These are phyloP conservation scores for Lepeophtheirus nordmannii DNA, from an alignment of 2,888 invertebrate species.

Conservation along the genomic window DNA sequence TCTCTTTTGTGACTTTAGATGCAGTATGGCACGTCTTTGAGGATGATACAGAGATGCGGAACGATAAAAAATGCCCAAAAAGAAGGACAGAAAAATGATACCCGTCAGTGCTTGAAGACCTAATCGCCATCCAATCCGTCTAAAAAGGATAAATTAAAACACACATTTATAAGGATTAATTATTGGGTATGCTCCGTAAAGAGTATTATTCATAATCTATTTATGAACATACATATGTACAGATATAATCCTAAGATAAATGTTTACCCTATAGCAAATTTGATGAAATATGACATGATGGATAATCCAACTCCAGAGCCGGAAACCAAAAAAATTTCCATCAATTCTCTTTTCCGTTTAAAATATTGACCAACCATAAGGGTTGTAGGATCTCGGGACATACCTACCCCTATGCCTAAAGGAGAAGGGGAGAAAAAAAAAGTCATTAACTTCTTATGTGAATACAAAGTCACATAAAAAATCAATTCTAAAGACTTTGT, in stretches of 20 bases:
- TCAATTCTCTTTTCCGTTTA: slow-evolving; percentile 62
- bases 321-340: slow-evolving; percentile 71
- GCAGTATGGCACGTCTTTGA: slow-evolving; percentile 65
- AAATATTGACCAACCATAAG: slow-evolving; percentile 82
- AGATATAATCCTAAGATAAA: not conserved
- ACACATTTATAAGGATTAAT: slow-evolving; percentile 4
- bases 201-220: not conserved
- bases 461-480: too few species aligned
- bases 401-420: slow-evolving; percentile 60
- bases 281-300: slow-evolving; percentile 64
- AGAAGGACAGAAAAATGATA: slow-evolving; percentile 61
- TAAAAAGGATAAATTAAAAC: slow-evolving; percentile 32
- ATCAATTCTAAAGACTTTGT: too few species aligned
- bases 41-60: slow-evolving; percentile 77
- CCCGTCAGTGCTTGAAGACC: slow-evolving; percentile 74
- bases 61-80: slow-evolving; percentile 69
- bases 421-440: slow-evolving; percentile 18
- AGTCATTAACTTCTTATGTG: too few species aligned
- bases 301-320: slow-evolving; percentile 71
- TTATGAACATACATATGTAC: not conserved
- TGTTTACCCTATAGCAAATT: slow-evolving; percentile 54
- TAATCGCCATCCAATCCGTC: slow-evolving; percentile 62
- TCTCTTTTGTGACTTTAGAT: slow-evolving; percentile 66
- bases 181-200: not conserved
- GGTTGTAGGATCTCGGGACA: slow-evolving; percentile 68